Conservation (phyloP, 2,888 invertebrate genomes). For the Dynastes maya region DNA sequence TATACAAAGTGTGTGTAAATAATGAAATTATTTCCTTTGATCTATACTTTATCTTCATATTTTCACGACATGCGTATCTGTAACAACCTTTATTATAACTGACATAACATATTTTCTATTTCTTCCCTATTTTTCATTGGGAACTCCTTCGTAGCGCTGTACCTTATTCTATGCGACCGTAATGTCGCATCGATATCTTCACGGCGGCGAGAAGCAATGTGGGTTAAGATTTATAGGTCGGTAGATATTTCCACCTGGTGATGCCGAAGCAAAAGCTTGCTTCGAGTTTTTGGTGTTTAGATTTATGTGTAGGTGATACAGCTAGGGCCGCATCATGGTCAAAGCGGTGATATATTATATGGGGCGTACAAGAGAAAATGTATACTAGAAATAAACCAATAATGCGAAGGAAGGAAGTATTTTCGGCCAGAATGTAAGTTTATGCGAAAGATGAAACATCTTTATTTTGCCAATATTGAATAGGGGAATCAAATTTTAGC, state of each 20-base stretch:
- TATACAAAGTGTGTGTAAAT: too few relatives aligned
- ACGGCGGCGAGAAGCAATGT: background rate
- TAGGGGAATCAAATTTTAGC: too few relatives aligned
- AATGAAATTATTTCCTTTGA: too few relatives aligned
- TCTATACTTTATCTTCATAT: too few relatives aligned
- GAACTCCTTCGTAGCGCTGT: too few relatives aligned
- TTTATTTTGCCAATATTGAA: too few relatives aligned
- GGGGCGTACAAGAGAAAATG: background rate
- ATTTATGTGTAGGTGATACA: slow-evolving; percentile 10
- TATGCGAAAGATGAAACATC: too few relatives aligned
- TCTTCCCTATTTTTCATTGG: too few relatives aligned
- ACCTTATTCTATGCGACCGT: too few relatives aligned
- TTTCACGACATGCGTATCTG: too few relatives aligned
- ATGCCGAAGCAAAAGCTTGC: background rate
- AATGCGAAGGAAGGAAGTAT: background rate
- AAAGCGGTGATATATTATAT: background rate
- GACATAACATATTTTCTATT: too few relatives aligned
- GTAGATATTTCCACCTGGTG: slow-evolving; percentile 12
- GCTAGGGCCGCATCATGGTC: background rate
- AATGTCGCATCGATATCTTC: background rate
- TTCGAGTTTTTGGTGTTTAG: background rate
- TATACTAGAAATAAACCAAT: slow-evolving; percentile 2
- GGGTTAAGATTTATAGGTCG: slow-evolving; percentile 11
- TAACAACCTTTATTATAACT: too few relatives aligned
- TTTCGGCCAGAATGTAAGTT: background rate